Percentiles rank a stretch among this genome's conserved stretches.
phyloP scores from a whole-genome alignment of 2,888 invertebrate genomes.

The Blomia tropicalis region DNA sequence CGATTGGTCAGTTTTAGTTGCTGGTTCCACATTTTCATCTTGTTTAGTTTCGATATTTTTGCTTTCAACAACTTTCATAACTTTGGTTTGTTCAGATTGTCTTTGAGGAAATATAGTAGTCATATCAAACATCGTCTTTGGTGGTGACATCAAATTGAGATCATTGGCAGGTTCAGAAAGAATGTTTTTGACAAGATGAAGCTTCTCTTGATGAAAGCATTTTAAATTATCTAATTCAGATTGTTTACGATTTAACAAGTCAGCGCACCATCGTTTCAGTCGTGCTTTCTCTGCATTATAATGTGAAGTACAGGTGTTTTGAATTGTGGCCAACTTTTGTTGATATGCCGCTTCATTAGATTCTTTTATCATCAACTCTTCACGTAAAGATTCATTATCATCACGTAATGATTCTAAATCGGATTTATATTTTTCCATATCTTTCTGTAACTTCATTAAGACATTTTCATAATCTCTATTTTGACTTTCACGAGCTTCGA shows the following conservation, averaged over 20 bases:
- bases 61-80: neutral
- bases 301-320: neutral
- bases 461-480: conserved; percentile 38
- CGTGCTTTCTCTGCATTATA: neutral
- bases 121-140: neutral
- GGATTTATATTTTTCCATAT: too few relatives aligned
- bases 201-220: neutral
- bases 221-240: neutral
- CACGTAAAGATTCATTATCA: neutral
- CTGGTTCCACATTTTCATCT: neutral
- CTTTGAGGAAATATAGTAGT: too few relatives aligned
- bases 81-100: neutral
- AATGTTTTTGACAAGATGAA: neutral
- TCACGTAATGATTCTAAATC: neutral
- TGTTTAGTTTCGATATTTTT: conserved; percentile 6
- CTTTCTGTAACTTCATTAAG: conserved; percentile 33
- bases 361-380: neutral
- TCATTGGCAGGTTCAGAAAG: neutral
- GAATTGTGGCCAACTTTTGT: neutral
- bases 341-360: neutral
- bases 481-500: conserved; percentile 46
- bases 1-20: neutral
- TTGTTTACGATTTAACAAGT: neutral
- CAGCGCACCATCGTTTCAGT: neutral
- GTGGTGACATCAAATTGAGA: neutral